A percentile compares a stretch with the other conserved stretches of the same genome.
Conservation (phyloP, 2,888 invertebrate genomes). For the Ceriagrion tenellum region DNA sequence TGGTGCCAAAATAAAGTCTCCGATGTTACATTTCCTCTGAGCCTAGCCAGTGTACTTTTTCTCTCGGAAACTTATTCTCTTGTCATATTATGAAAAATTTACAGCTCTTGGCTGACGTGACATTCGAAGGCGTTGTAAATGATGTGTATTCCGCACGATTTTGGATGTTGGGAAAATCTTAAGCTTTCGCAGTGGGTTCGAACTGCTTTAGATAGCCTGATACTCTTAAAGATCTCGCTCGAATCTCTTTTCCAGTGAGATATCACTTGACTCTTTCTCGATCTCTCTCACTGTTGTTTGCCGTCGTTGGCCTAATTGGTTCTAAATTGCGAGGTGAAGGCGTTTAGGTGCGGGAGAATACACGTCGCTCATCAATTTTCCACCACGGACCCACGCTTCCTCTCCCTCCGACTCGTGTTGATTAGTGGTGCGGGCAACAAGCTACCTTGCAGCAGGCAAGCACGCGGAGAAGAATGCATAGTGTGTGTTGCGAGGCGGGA, state of each 20-base stretch:
- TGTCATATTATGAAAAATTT: too few relatives aligned
- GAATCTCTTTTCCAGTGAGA: neutral
- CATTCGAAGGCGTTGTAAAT: neutral
- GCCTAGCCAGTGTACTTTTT: too few relatives aligned
- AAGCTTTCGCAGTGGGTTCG: neutral
- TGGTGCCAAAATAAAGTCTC: too few relatives aligned
- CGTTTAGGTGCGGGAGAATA: conserved; percentile 23
- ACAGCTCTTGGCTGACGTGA: neutral
- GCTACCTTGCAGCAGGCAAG: conserved; percentile 21
- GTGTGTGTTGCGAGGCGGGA: neutral
- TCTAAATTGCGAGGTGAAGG: neutral
- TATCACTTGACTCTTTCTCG: neutral
- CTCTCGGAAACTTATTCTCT: too few relatives aligned
- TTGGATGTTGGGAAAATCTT: neutral
- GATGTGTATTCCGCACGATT: neutral
- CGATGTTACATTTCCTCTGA: too few relatives aligned
- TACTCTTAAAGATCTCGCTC: neutral
- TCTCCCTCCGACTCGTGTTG: neutral
- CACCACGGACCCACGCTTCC: neutral
- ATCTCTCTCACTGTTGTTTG: neutral
- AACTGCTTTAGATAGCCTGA: neutral
- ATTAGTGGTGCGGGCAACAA: conserved; percentile 14
- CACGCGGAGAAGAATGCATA: neutral
- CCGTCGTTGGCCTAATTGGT: conserved; percentile 3
- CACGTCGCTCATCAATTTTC: conserved; percentile 30